Conservation (phyloP, 2,113 vertebrate species). For the Megaptera novaeangliae region DNA sequence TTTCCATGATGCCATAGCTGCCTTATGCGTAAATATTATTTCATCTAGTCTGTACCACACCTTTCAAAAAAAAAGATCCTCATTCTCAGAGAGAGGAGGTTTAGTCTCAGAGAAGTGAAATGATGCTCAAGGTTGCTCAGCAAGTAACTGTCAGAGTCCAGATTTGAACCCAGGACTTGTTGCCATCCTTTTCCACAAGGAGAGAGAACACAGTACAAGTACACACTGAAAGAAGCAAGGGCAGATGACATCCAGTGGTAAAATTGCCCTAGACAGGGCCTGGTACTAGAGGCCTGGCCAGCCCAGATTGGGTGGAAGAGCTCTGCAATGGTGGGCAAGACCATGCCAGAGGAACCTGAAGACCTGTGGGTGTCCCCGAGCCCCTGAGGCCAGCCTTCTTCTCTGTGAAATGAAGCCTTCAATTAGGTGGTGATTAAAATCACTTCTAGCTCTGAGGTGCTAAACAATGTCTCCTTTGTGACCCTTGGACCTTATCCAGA, state of each 20-base stretch:
- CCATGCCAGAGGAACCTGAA: neutral
- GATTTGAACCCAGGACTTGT: neutral
- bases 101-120: neutral
- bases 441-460: neutral
- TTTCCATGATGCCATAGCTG: neutral
- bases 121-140: neutral
- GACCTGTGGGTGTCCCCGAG: neutral
- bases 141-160: neutral
- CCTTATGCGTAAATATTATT: neutral
- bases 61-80: neutral
- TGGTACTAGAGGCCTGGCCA: neutral
- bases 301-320: neutral
- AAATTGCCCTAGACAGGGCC: neutral
- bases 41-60: neutral
- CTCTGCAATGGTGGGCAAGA: accelerated
- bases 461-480: neutral
- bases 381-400: neutral
- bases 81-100: neutral
- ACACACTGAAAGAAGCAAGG: neutral
- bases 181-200: neutral
- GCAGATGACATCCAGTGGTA: neutral
- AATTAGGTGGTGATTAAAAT: neutral
- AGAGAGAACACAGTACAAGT: neutral
- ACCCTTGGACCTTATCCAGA: neutral
- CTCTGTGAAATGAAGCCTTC: neutral